These are phyloP conservation scores for Chiloscyllium plagiosum DNA, from an alignment of 2,113 vertebrate genomes.

Conservation along the genomic window DNA sequence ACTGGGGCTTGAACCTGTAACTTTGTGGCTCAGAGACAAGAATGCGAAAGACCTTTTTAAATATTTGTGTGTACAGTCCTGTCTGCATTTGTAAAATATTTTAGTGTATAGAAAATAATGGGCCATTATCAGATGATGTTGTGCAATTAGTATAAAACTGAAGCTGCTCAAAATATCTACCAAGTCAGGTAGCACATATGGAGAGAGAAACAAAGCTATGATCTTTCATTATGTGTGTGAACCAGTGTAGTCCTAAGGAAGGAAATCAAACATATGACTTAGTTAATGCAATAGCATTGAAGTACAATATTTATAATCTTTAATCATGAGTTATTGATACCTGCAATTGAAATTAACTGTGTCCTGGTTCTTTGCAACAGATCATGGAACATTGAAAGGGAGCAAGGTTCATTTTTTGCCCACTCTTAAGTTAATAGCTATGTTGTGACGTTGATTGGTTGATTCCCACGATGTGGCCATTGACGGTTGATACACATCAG, in stretches of 20 bases:
- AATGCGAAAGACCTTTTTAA: neutral
- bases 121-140: neutral
- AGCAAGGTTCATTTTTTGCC: constrained; percentile 6
- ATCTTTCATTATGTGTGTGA: neutral
- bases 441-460: too few species aligned
- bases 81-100: neutral
- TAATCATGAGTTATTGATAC: neutral
- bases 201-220: neutral
- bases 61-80: neutral
- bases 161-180: neutral
- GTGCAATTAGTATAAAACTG: neutral
- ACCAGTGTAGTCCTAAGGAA: neutral
- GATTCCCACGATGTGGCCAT: neutral
- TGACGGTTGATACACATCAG: neutral
- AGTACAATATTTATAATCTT: neutral
- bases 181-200: neutral
- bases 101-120: neutral
- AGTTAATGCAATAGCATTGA: neutral
- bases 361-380: neutral
- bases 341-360: neutral
- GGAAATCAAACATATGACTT: neutral
- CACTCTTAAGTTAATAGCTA: neutral
- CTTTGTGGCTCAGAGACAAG: neutral
- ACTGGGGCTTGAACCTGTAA: neutral
- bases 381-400: neutral